A percentile compares a stretch with the other conserved stretches of the same genome.
Conservation (phyloP, 2,888 invertebrate species). For the Aphodius sticticus region DNA sequence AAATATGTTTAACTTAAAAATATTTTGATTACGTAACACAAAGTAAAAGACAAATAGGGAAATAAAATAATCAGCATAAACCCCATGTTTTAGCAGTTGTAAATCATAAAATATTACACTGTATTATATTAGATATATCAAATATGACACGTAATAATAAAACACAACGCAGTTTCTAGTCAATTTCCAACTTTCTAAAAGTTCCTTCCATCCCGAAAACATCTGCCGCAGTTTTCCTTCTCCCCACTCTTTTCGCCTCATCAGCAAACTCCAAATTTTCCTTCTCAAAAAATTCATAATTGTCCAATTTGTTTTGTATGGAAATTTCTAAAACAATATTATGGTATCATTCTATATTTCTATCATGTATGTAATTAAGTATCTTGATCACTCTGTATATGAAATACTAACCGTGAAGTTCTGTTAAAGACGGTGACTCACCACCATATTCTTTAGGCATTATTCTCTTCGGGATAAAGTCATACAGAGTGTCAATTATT, state of each 20-base stretch:
- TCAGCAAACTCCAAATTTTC: slow-evolving; percentile 65
- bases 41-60: too few relatives aligned
- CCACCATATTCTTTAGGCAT: slow-evolving; percentile 38
- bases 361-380: not conserved
- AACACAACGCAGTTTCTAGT: slow-evolving; percentile 56
- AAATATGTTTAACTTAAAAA: too few relatives aligned
- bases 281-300: slow-evolving; percentile 56
- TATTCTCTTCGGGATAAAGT: slow-evolving; percentile 35
- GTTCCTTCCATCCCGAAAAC: slow-evolving; percentile 75
- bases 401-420: slow-evolving; percentile 17
- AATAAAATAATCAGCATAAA: too few relatives aligned
- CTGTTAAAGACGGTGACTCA: slow-evolving; percentile 15
- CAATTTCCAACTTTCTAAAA: slow-evolving; percentile 75
- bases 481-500: slow-evolving; percentile 28
- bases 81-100: too few relatives aligned
- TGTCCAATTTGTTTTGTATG: slow-evolving; percentile 46
- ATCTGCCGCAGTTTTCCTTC: slow-evolving; percentile 67
- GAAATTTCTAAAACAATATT: slow-evolving; percentile 28
- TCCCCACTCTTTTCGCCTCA: slow-evolving; percentile 68
- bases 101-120: too few relatives aligned
- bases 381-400: not conserved
- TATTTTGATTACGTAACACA: too few relatives aligned
- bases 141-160: not conserved
- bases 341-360: not conserved
- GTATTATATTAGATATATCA: too few relatives aligned